phyloP scores from a whole-genome alignment of 2,113 vertebrate genomes.

The Chloroceryle aenea region DNA sequence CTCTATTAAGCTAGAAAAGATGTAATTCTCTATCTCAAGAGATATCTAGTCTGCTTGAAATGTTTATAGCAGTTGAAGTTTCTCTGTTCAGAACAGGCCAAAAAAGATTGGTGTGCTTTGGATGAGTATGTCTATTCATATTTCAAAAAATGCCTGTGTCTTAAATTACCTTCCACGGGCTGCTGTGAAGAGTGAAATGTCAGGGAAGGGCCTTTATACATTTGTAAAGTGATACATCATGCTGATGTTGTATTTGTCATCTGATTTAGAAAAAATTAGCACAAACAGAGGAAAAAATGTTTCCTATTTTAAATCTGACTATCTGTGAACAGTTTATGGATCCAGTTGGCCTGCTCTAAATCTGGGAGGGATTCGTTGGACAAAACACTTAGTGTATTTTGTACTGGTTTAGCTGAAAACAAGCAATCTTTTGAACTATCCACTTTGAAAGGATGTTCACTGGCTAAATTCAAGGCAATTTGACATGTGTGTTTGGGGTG shows the following conservation, averaged over 20 bases:
- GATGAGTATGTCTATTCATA: not conserved
- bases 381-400: not conserved
- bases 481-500: fast-evolving
- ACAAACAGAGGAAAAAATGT: not conserved
- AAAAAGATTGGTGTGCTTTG: slow-evolving; percentile 20
- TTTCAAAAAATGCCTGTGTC: not conserved
- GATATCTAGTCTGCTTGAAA: not conserved
- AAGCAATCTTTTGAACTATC: slow-evolving; percentile 1
- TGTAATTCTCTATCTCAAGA: not conserved
- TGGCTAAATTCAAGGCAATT: slow-evolving; percentile 9
- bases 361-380: slow-evolving; percentile 30
- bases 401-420: not conserved
- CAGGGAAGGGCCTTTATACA: not conserved
- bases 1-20: not conserved
- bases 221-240: not conserved
- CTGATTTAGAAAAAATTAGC: not conserved
- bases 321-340: not conserved
- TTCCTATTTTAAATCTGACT: slow-evolving; percentile 16
- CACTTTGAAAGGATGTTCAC: not conserved
- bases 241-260: not conserved
- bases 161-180: not conserved
- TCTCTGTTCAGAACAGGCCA: slow-evolving; percentile 1
- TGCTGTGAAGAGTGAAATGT: not conserved
- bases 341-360: slow-evolving; percentile 28
- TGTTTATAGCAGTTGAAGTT: not conserved